A percentile compares a stretch with the other conserved stretches of the same genome.
Evolutionary conservation across 1,140 invertebrate genomes (phyloP).

Genomic region (Drosophila teissieri): DNA sequence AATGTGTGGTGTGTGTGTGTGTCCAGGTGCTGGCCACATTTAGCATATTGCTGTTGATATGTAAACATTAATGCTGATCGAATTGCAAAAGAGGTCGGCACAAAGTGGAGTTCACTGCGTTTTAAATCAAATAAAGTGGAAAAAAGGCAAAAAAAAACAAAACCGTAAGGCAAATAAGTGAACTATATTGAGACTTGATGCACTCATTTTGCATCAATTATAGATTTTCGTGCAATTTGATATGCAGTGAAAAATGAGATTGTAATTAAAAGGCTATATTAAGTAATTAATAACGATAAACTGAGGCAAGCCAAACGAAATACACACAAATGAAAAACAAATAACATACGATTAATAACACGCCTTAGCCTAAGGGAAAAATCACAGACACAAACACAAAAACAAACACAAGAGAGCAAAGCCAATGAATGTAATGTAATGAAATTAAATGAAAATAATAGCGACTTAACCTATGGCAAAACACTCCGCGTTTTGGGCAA

Average conservation of each 20-base stretch:
- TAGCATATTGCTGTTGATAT: constrained; percentile 54
- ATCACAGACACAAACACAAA: constrained; percentile 9
- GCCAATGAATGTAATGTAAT: constrained; percentile 25
- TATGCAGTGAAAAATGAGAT: constrained; percentile 48
- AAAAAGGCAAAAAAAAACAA: constrained; percentile 30
- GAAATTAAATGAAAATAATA: constrained; percentile 32
- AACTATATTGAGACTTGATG: constrained; percentile 48
- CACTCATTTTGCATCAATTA: constrained; percentile 57
- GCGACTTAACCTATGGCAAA: constrained; percentile 37
- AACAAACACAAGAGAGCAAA: constrained; percentile 18
- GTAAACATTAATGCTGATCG: constrained; percentile 64
- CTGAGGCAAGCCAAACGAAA: constrained; percentile 21
- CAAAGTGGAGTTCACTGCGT: constrained; percentile 32
- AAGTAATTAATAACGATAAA: constrained; percentile 61
- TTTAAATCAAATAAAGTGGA: constrained; percentile 29
- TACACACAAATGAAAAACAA: constrained; percentile 36
- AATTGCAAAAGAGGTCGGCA: constrained; percentile 43
- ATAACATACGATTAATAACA: constrained; percentile 35
- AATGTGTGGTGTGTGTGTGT: constrained; percentile 30
- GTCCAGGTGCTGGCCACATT: constrained; percentile 41
- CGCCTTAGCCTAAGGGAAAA: constrained; percentile 63
- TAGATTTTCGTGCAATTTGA: constrained; percentile 44
- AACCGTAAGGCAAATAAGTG: constrained; percentile 24
- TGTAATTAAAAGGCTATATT: constrained; percentile 75
- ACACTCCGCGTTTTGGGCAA: constrained; percentile 53